These are phyloP conservation scores for Volucella bombylans DNA, from an alignment of 2,888 invertebrate species.

Conservation along the genomic window DNA sequence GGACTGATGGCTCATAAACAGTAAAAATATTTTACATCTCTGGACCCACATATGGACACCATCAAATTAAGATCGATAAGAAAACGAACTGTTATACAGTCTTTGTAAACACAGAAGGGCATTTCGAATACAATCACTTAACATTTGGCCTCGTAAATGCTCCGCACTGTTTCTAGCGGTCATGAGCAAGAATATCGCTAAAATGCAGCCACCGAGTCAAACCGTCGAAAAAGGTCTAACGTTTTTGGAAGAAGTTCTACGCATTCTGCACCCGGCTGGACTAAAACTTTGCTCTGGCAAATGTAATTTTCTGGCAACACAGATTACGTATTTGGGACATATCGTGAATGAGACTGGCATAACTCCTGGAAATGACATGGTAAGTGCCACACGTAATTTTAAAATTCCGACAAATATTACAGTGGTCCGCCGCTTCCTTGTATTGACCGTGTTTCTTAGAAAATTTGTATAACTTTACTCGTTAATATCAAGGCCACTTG, in stretches of 20 bases:
- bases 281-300: neutral
- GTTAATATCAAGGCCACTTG: too few relatives aligned
- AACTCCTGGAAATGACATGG: constrained; percentile 8
- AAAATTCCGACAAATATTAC: neutral
- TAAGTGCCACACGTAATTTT: constrained; percentile 10
- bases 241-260: neutral
- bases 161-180: too few relatives aligned
- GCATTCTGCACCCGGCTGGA: neutral
- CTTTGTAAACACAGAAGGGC: too few relatives aligned
- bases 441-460: constrained; percentile 10
- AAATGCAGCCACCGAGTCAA: too few relatives aligned
- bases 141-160: too few relatives aligned
- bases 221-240: neutral
- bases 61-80: too few relatives aligned
- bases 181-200: too few relatives aligned
- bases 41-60: too few relatives aligned
- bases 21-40: too few relatives aligned
- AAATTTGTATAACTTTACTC: constrained; percentile 14
- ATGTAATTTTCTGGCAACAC: neutral
- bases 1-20: constrained; percentile 27
- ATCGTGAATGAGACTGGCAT: constrained; percentile 1
- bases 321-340: constrained; percentile 16
- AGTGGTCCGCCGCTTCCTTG: constrained; percentile 24
- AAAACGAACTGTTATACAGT: too few relatives aligned
- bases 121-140: too few relatives aligned